Base-by-base conservation (phyloP, 2,888 invertebrate genomes). In the Nomada hirtipes region DNA sequence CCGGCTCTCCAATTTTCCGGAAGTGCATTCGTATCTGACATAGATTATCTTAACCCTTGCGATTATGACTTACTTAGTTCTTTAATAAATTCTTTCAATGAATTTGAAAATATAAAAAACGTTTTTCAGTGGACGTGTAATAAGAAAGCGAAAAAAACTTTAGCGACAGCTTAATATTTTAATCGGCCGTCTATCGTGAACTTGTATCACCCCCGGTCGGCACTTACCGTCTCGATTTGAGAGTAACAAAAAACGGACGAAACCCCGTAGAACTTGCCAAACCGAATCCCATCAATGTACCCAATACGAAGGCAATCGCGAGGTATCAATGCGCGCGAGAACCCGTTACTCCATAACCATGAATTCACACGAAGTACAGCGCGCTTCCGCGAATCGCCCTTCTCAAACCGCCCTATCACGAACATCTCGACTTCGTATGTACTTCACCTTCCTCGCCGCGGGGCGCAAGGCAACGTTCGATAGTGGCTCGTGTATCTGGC, bases 401-500 rank as follows among this genome's bases (percentile, higher is more conserved):
- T 23, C 57, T 59, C 44, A 20, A 73, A 60, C 73, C 72, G 26
- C 67, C 61, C 64, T 57, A 64, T 64, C 72, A 57, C 26, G 68
- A 44, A 59, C 74, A 47, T 69, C 76, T 65, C 23, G 11, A 20
- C 53, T 73, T 70, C 23, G 72, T 42, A 69, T 65, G 64, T 72
- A 72, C 76, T 47, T 69, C 76, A 64, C 61, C 53, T 29, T 75
- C 67, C 57, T n/a, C 59, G 57, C 59, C 52, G 68, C 77, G 47
- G 64, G 67, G 74, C 63, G 67, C 44, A 26, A 47, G 68, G 60
- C 68, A 55, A 36, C 63, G 77, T 76, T 85, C 82, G 86, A 83
- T 82, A 82, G 78, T 79, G 80, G 81, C 75, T 82, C 73, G 83
- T 72, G 80, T 80, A 85, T 82, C 84, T 78, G 60, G 83, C 79